Conservation (phyloP, 2,888 invertebrate genomes). For the Lathronympha strigana region DNA sequence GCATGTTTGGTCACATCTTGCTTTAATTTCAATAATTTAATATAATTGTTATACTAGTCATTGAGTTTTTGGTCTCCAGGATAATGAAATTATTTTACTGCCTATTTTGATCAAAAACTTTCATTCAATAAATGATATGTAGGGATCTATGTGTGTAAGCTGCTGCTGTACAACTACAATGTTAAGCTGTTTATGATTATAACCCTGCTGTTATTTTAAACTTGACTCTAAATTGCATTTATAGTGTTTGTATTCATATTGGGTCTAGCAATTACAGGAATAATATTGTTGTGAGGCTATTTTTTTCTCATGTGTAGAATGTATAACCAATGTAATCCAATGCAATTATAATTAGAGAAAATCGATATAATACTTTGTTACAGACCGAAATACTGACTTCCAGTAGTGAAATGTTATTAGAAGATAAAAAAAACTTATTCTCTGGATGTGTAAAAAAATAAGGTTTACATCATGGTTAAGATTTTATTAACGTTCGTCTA, state of each 20-base stretch:
- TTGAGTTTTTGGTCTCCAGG: constrained; percentile 32
- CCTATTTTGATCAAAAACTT: neutral
- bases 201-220: neutral
- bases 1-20: constrained; percentile 35
- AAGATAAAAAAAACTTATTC: neutral
- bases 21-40: constrained; percentile 30
- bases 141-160: neutral
- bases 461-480: constrained; percentile 15
- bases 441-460: constrained; percentile 12
- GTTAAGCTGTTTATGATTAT: too few relatives aligned
- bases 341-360: constrained; percentile 13
- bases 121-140: neutral
- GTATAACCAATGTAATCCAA: neutral
- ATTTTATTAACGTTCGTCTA: too few relatives aligned
- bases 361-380: neutral
- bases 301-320: constrained; percentile 1
- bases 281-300: constrained; percentile 1
- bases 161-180: too few relatives aligned
- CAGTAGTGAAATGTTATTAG: constrained; percentile 9
- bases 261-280: neutral
- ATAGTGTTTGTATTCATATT: neutral
- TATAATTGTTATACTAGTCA: constrained; percentile 37
- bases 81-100: constrained; percentile 21
- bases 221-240: constrained; percentile 4
- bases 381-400: constrained; percentile 5